Base-by-base conservation (phyloP, 2,113 vertebrate species). In the Oceanites oceanicus region DNA sequence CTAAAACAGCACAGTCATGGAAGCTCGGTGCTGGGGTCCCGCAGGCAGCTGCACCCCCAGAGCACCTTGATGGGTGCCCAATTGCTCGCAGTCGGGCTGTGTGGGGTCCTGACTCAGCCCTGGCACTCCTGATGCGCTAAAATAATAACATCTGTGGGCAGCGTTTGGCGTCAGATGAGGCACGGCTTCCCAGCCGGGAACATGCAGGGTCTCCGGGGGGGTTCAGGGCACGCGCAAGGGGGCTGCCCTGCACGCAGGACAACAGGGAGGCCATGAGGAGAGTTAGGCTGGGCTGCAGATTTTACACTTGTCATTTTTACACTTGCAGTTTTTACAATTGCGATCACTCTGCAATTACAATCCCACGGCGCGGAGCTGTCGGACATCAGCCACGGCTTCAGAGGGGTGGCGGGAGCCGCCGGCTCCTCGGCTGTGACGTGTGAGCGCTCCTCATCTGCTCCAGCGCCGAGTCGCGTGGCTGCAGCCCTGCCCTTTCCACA, bases 41-140 rank as follows among this genome's bases (percentile, higher is more conserved):
- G 0, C 68, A 42, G 42, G 58, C 3, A 1, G 40, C 66, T 21
- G 76, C 58, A 49, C 50, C 50, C 87, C 71, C 8, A 2, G 45
- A 38, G 6, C 45, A 7, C n/a, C 13, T 9, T 15, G 1, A 5
- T 1, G 6, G 38, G 19, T 1, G 4, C 66, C 47, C 6, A 3
- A 4, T 5, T 6, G 11, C 36, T 26, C 7, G 0, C 1, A 6
- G n/a, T 19, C 0, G 4, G 23, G 74, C 47, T 40, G 42, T 3
- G 18, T 1, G 2, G 42, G 59, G 23, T 21, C 65, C 52, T 2
- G 9, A 3, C 40, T 16, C 76, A 36, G 50, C 68, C 42, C 55
- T 1, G 1, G 17, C 22, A 6, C 10, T 20, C 29, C 56, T 8
- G 32, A 10, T 23, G 50, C 42, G 11, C 42, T 52, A 11, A 49